Conservation (phyloP, 2,888 invertebrate species). For the Drosophila dives region DNA sequence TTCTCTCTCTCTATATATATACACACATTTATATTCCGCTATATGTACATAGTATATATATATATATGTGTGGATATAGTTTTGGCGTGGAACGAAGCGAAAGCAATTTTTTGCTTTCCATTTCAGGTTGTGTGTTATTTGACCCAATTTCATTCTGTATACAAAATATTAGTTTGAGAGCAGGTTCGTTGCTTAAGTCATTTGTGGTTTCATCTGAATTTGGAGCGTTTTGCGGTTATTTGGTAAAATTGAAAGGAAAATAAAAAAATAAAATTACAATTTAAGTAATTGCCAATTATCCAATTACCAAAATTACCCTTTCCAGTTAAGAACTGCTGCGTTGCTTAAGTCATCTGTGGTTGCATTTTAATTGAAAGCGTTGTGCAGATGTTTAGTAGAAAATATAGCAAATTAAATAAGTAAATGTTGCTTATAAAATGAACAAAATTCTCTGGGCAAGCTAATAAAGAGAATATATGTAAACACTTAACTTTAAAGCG, state of each 20-base stretch:
- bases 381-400: not conserved
- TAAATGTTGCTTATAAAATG: not conserved
- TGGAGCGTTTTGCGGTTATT: not conserved
- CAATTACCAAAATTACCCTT: not conserved
- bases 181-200: slow-evolving; percentile 48
- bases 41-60: slow-evolving; percentile 1
- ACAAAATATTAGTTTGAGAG: slow-evolving; percentile 26
- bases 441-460: not conserved
- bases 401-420: not conserved
- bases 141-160: slow-evolving; percentile 62
- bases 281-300: not conserved
- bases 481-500: not conserved
- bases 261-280: not conserved
- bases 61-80: slow-evolving; percentile 23
- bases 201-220: slow-evolving; percentile 48
- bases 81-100: slow-evolving; percentile 63
- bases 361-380: slow-evolving; percentile 16
- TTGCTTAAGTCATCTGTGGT: slow-evolving; percentile 44
- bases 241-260: not conserved
- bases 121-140: slow-evolving; percentile 58
- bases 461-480: not conserved
- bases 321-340: not conserved
- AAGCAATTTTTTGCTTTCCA: slow-evolving; percentile 77
- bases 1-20: not conserved
- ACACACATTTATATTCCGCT: not conserved